phyloP scores from a whole-genome alignment of 2,113 vertebrate genomes.

The Stigmatopora argus region DNA sequence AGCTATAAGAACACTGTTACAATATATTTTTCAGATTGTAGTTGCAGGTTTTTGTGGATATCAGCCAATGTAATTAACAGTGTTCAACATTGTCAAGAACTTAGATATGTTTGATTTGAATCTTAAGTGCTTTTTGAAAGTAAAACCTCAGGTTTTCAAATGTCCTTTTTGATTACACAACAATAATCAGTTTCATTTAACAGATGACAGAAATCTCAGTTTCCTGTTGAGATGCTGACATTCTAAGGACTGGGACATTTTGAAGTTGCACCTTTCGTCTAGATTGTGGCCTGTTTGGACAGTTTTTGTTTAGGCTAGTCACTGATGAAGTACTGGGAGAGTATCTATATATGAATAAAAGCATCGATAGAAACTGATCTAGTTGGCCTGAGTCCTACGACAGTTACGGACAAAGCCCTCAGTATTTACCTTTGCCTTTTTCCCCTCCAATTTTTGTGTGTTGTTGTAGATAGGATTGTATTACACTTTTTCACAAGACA shows the following conservation, averaged over 20 bases:
- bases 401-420: conserved; percentile 21
- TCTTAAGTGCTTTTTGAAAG: neutral
- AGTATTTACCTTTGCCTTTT: neutral
- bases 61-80: neutral
- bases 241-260: too few relatives aligned
- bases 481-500: neutral
- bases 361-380: neutral
- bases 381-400: neutral
- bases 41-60: neutral
- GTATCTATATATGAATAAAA: neutral
- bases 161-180: too few relatives aligned
- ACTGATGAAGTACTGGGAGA: too few relatives aligned
- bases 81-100: conserved; percentile 2
- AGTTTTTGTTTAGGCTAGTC: too few relatives aligned
- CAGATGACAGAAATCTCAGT: too few relatives aligned
- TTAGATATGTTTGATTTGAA: conserved; percentile 15
- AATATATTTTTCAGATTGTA: neutral
- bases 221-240: too few relatives aligned
- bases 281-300: neutral
- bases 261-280: neutral
- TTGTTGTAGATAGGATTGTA: neutral
- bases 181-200: too few relatives aligned
- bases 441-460: neutral
- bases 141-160: conserved; percentile 21
- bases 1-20: neutral